Conservation (phyloP, 1,140 invertebrate genomes). For the Drosophila nannoptera region DNA sequence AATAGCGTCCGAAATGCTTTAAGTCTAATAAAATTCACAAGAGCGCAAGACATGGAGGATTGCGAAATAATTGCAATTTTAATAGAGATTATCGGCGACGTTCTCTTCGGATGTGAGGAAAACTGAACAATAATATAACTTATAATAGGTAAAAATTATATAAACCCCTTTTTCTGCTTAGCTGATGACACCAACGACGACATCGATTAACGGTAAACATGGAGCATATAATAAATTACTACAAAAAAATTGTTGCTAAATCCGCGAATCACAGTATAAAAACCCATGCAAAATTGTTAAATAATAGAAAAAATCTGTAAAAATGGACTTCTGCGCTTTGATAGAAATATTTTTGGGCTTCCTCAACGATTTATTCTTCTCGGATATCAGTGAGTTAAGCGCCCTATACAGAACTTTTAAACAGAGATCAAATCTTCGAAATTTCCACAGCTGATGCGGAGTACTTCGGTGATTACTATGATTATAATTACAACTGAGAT, state of each 20-base stretch:
- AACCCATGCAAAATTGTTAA: not conserved
- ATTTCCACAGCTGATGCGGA: slow-evolving; percentile 39
- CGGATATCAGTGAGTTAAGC: slow-evolving; percentile 40
- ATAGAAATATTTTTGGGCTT: slow-evolving; percentile 53
- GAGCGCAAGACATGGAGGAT: slow-evolving; percentile 52
- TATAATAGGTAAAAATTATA: not conserved
- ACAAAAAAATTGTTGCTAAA: not conserved
- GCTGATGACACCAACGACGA: slow-evolving; percentile 39
- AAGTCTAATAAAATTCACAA: slow-evolving; percentile 26
- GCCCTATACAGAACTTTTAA: not conserved
- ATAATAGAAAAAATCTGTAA: not conserved
- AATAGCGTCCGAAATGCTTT: not conserved
- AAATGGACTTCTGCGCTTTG: slow-evolving; percentile 48
- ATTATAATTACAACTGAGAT: slow-evolving; percentile 27
- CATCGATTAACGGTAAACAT: slow-evolving; percentile 15
- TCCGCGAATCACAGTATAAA: slow-evolving; percentile 12
- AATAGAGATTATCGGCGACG: slow-evolving; percentile 52
- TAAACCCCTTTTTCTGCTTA: not conserved
- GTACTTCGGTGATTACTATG: slow-evolving; percentile 47
- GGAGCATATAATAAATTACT: slow-evolving; percentile 17
- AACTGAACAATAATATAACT: slow-evolving; percentile 6
- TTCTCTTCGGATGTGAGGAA: slow-evolving; percentile 60
- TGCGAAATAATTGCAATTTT: slow-evolving; percentile 65
- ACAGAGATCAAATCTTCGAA: not conserved
- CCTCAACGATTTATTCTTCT: slow-evolving; percentile 54